Conservation (phyloP, 2,113 vertebrate species). For the Cyprinodon brontotheroides region DNA sequence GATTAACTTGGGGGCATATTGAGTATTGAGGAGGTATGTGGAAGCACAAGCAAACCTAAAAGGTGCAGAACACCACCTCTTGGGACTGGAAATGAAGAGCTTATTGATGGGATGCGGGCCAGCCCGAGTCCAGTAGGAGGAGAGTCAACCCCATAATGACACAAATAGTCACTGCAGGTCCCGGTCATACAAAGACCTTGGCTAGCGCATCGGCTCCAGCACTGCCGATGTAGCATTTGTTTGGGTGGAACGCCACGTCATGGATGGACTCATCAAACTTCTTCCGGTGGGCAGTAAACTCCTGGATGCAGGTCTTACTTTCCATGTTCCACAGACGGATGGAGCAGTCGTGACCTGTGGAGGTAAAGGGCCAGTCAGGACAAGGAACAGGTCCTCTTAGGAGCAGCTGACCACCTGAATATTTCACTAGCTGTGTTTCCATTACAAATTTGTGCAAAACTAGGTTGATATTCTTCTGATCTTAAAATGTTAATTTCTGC, state of each 20-base stretch:
- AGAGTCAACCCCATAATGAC: too few species aligned
- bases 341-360: conserved; percentile 94
- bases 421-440: too few species aligned
- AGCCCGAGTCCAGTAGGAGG: conserved; percentile 41
- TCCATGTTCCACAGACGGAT: conserved; percentile 98
- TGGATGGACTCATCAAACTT: conserved; percentile 97
- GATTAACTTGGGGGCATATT: too few species aligned
- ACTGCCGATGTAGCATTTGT: conserved; percentile 94
- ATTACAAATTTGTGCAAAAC: too few species aligned
- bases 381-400: not conserved
- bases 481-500: too few species aligned
- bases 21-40: too few species aligned
- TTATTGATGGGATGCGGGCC: conserved; percentile 41
- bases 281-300: conserved; percentile 96
- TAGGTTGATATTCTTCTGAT: too few species aligned
- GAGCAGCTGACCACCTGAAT: too few species aligned
- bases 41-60: too few species aligned
- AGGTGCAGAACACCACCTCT: too few species aligned
- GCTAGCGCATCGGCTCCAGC: conserved; percentile 95
- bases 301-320: conserved; percentile 96
- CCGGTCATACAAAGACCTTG: conserved; percentile 92
- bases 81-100: conserved; percentile 5
- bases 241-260: conserved; percentile 95
- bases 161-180: not conserved
- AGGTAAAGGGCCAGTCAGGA: conserved; percentile 4